A percentile compares a stretch with the other conserved stretches of the same genome.
Evolutionary conservation across 2,113 vertebrate genomes (phyloP).

Genomic region (Aleadryas rufinucha): DNA sequence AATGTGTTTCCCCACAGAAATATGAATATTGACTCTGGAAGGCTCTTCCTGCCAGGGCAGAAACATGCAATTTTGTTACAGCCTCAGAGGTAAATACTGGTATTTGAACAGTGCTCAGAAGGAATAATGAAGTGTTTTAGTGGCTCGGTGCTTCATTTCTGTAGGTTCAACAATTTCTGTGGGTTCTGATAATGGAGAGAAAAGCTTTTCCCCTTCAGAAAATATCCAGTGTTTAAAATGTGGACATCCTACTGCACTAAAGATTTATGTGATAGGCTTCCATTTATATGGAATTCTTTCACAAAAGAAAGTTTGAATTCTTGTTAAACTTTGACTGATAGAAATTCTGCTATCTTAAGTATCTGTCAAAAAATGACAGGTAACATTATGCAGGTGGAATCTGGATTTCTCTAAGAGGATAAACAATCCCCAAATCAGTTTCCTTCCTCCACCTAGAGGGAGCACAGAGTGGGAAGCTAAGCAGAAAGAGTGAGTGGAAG

Average conservation of each 20-base stretch:
- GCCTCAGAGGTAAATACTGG: slow-evolving; percentile 40
- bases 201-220: neutral
- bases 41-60: slow-evolving; percentile 7
- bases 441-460: neutral
- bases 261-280: neutral
- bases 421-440: neutral
- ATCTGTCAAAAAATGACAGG: neutral
- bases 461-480: neutral
- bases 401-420: neutral
- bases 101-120: slow-evolving; percentile 29
- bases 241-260: neutral
- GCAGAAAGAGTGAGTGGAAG: neutral
- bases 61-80: slow-evolving; percentile 23
- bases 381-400: neutral
- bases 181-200: neutral
- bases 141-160: neutral
- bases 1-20: neutral
- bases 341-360: neutral
- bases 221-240: neutral
- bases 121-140: slow-evolving; percentile 25
- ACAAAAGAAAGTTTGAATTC: neutral
- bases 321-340: neutral
- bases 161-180: neutral
- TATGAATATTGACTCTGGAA: slow-evolving; percentile 43
- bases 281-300: neutral